Conservation (phyloP, 2,113 vertebrate species). For the Noctilio leporinus region DNA sequence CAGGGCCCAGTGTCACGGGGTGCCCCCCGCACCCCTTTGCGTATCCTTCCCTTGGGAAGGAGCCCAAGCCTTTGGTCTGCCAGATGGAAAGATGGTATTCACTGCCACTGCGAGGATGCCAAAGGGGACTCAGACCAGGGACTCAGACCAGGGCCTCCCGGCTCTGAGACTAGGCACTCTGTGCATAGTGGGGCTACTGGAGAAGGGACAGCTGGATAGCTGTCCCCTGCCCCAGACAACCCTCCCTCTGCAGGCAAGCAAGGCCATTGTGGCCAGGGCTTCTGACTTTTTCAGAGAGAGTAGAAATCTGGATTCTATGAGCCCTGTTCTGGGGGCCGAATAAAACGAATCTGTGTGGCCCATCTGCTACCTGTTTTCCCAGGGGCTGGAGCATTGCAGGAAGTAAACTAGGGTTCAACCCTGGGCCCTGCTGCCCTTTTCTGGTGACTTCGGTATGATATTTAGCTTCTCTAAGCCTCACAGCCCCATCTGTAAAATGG, state of each 20-base stretch:
- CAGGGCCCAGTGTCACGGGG: neutral
- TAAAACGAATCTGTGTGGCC: neutral
- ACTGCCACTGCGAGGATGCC: neutral
- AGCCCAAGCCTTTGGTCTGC: neutral
- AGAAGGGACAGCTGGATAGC: neutral
- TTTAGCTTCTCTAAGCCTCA: neutral
- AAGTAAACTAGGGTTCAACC: neutral
- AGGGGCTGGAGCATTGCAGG: neutral
- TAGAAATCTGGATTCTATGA: neutral
- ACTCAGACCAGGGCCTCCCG: too few relatives aligned
- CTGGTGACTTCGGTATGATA: neutral
- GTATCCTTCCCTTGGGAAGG: neutral
- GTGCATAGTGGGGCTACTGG: neutral
- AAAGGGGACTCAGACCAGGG: neutral
- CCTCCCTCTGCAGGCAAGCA: neutral
- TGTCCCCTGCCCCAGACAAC: too few relatives aligned
- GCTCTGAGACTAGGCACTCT: neutral
- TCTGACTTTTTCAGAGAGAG: neutral
- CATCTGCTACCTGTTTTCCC: neutral
- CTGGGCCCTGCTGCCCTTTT: neutral
- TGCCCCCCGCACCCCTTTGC: neutral
- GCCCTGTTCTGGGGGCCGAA: neutral
- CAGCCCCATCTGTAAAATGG: neutral
- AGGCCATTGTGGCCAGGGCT: neutral
- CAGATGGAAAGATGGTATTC: fast-evolving